A percentile compares a stretch with the other conserved stretches of the same genome.
phyloP scores from a whole-genome alignment of 2,113 vertebrate genomes.

The Microtus ochrogaster region DNA sequence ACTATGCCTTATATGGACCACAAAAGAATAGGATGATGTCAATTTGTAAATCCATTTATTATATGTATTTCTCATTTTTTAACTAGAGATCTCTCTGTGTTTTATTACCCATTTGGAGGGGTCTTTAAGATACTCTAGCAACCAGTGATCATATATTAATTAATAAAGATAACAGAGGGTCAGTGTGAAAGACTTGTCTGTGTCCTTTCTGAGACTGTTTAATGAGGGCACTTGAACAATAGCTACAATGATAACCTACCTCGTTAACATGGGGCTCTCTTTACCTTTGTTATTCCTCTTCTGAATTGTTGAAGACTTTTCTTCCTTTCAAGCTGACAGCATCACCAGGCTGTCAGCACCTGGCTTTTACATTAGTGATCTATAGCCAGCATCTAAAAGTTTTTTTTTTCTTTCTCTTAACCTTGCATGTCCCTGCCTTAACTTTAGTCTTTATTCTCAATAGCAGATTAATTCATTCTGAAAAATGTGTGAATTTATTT shows the following conservation, averaged over 20 bases:
- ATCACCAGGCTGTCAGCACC: not conserved
- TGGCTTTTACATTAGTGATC: not conserved
- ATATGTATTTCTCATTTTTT: not conserved
- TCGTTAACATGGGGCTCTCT: rapidly evolving
- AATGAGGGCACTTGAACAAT: not conserved
- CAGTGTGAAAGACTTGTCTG: not conserved
- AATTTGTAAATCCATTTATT: not conserved
- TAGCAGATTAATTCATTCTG: not conserved
- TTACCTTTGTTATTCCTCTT: not conserved
- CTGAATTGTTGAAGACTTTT: not conserved
- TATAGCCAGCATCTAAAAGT: not conserved
- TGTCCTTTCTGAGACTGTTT: not conserved
- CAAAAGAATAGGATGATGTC: not conserved
- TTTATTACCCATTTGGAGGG: not conserved
- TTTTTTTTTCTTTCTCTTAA: conserved; percentile 1
- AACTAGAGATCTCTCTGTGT: not conserved
- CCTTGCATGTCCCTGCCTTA: not conserved
- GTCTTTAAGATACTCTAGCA: not conserved
- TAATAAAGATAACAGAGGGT: not conserved
- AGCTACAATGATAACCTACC: not conserved
- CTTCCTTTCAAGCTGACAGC: not conserved
- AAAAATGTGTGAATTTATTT: not conserved
- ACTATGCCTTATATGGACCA: not conserved
- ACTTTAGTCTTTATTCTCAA: not conserved
- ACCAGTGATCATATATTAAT: not conserved